Base-by-base conservation (phyloP, 2,797 vertebrate species). In the Tokudaia tokunoshimensis region DNA sequence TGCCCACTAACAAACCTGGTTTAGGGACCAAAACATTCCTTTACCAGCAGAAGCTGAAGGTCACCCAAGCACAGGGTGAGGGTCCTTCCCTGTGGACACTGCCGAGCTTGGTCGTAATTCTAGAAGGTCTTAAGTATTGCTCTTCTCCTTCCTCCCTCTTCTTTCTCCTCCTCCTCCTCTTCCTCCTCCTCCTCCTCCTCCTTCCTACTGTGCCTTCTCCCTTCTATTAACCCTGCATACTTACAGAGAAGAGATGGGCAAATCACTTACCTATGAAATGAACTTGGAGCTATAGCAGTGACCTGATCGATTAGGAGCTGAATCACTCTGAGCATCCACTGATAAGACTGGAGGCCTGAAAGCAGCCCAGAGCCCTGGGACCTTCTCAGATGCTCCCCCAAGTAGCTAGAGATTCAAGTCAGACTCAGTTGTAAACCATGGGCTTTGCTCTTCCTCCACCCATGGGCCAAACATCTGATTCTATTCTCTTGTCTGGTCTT, bases 221-320 rank as follows among this genome's bases (percentile, higher is more conserved):
- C 24, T 65, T 70, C 65, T 20, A 29, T 79, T 34, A 75, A 41
- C 12, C n/a, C 29, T n/a, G 1, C 4, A 22, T 6, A 41, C 31
- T 84, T 34, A 75, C 78, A 93, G 90, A 79, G 67, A 90, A n/a
- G 29, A 93, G 65, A 92, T 57, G 29, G 70, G 59, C n/a, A 81
- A 79, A 74, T 61, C 59, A 34, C 80, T 74, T 37, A 37, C 29
- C 59, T 31, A n/a, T 7, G 50, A 57, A 22, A 55, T 11, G 55
- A 93, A 41, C 44, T 87, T 47, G 89, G 24, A 78, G 67, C 61
- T 72, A 41, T 8, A 10, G 24, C 67, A 37, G 2, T n/a, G 44
- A 31, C 86, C 91, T 26, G 80, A 96, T 59, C 37, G 75, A 91
- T 74, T 19, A 74, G 63, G 31, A 79, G n/a, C 34, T 11, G 22